Evolutionary conservation across 2,113 vertebrate species (phyloP).

Genomic region (Tilapia sparmanii): DNA sequence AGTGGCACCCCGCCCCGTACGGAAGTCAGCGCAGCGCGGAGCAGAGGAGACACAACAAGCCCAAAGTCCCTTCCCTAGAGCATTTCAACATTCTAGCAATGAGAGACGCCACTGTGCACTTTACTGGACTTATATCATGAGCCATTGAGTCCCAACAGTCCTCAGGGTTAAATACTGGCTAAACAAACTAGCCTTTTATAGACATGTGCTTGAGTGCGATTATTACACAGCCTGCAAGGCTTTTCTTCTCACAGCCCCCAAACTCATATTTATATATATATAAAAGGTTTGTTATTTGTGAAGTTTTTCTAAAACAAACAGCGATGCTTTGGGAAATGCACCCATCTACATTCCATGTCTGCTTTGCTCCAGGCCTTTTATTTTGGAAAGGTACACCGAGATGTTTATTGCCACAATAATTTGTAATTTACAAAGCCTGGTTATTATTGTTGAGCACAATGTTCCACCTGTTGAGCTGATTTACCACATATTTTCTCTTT

Average conservation of each 20-base stretch:
- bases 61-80: not conserved
- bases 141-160: not conserved
- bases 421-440: not conserved
- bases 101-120: not conserved
- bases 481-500: not conserved
- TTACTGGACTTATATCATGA: not conserved
- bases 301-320: not conserved
- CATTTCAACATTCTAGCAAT: not conserved
- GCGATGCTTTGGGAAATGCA: not conserved
- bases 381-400: not conserved
- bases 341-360: not conserved
- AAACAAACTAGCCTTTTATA: not conserved
- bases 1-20: constrained; percentile 47
- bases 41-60: constrained; percentile 26
- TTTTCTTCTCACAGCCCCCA: not conserved
- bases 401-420: not conserved
- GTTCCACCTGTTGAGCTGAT: not conserved
- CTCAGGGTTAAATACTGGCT: not conserved
- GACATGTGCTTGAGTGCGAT: not conserved
- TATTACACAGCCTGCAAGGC: not conserved
- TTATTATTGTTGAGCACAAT: not conserved
- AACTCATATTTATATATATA: not conserved
- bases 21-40: constrained; percentile 27
- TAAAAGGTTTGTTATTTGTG: not conserved
- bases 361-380: not conserved